These are phyloP conservation scores for Philypnodon macrostomus DNA, from an alignment of 2,797 vertebrate genomes.

Conservation along the genomic window DNA sequence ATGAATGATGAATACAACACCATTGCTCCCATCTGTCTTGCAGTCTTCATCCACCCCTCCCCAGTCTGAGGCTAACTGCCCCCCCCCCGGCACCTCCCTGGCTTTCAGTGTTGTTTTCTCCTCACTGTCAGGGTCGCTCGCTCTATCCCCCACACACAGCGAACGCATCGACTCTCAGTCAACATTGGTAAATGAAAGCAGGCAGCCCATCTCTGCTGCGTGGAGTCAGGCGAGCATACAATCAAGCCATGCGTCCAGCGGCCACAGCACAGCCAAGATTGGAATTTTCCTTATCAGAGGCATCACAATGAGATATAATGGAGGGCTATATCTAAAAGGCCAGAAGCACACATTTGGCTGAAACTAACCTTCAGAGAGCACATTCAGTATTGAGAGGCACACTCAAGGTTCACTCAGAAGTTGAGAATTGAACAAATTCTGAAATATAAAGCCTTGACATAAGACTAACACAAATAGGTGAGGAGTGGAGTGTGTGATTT, in stretches of 20 bases:
- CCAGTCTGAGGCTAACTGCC: conserved; percentile 1
- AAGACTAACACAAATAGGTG: no score
- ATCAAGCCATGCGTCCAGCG: conserved; percentile 56
- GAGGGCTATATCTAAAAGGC: conserved; percentile 4
- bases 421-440: not conserved
- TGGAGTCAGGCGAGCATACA: conserved; percentile 30
- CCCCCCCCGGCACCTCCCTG: conserved; percentile 33
- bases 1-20: not conserved
- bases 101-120: conserved; percentile 27
- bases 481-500: no score
- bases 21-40: not conserved
- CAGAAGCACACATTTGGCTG: conserved; percentile 26
- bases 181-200: conserved; percentile 65
- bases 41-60: not conserved
- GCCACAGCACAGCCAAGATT: conserved; percentile 42
- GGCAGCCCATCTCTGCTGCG: conserved; percentile 59
- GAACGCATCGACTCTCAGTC: conserved; percentile 65
- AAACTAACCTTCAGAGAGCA: conserved; percentile 35
- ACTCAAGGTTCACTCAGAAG: not conserved
- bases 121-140: conserved; percentile 44
- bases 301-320: conserved; percentile 45
- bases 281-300: conserved; percentile 48
- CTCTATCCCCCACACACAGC: conserved; percentile 53
- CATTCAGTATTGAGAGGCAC: conserved; percentile 15
- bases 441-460: no score